Evolutionary conservation across 2,113 vertebrate species (phyloP).

Genomic region (Colius striatus): DNA sequence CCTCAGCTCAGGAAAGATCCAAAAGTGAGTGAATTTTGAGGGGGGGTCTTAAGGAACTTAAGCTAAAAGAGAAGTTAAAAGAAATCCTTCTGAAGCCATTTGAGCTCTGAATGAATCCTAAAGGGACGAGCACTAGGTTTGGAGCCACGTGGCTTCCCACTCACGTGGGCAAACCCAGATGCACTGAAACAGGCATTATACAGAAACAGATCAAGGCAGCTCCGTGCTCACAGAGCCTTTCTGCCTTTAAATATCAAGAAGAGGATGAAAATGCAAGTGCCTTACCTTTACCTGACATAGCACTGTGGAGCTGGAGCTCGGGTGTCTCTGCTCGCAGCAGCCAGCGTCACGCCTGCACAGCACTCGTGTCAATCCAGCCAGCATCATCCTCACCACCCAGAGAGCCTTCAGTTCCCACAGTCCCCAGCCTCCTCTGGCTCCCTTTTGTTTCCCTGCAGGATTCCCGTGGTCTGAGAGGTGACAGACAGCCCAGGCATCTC

Average conservation of each 20-base stretch:
- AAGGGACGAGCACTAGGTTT: background rate
- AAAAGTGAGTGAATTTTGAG: background rate
- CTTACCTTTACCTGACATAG: background rate
- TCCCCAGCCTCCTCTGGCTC: background rate
- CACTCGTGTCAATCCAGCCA: background rate
- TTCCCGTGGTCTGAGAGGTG: background rate
- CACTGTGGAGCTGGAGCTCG: background rate
- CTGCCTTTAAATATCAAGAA: background rate
- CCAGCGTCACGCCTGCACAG: accelerated
- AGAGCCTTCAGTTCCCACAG: background rate
- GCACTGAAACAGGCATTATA: background rate
- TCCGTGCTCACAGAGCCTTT: background rate
- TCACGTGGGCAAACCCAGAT: background rate
- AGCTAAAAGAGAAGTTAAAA: too few species aligned
- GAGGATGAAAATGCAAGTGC: background rate
- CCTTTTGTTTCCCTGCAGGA: background rate
- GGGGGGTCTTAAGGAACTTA: background rate
- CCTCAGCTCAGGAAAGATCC: background rate
- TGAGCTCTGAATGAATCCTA: background rate
- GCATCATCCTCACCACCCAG: background rate
- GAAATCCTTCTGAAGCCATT: background rate
- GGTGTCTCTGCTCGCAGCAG: background rate
- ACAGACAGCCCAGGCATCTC: background rate
- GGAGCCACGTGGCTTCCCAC: background rate
- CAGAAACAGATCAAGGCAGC: background rate